phyloP scores from a whole-genome alignment of 2,113 vertebrate genomes.

The Nyctereutes procyonoides region DNA sequence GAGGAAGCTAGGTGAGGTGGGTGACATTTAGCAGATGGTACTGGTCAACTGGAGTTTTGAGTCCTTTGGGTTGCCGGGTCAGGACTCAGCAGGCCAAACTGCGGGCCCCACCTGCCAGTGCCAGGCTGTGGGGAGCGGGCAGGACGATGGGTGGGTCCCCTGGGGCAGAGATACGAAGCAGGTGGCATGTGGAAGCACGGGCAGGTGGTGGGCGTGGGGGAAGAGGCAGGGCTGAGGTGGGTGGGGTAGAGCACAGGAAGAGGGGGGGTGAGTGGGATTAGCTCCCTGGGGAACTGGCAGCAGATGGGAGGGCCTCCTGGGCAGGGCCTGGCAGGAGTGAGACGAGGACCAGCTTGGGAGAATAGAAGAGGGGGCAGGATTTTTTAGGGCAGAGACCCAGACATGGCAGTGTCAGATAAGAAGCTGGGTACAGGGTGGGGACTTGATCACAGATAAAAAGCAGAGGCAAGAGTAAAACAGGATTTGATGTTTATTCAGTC shows the following conservation, averaged over 20 bases:
- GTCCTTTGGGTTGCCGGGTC: background rate
- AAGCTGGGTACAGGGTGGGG: background rate
- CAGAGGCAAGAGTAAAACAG: background rate
- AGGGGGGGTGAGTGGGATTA: background rate
- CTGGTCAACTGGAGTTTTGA: background rate
- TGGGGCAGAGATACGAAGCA: background rate
- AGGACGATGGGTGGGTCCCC: background rate
- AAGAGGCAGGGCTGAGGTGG: background rate
- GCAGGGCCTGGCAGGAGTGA: background rate
- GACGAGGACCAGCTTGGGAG: background rate
- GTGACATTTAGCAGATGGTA: background rate
- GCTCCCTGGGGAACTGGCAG: background rate
- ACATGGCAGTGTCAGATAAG: background rate
- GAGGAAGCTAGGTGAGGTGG: background rate
- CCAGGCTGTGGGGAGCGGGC: background rate
- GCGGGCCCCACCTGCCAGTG: background rate
- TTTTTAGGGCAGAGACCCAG: background rate
- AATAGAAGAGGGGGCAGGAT: background rate
- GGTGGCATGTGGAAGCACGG: conserved; percentile 53
- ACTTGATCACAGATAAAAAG: background rate
- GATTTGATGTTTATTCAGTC: background rate
- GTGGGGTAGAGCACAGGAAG: background rate
- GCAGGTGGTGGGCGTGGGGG: conserved; percentile 50
- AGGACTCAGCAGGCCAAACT: background rate
- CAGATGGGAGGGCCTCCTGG: background rate